Evolutionary conservation across 2,113 vertebrate species (phyloP).

Genomic region (Enhydra lutris): DNA sequence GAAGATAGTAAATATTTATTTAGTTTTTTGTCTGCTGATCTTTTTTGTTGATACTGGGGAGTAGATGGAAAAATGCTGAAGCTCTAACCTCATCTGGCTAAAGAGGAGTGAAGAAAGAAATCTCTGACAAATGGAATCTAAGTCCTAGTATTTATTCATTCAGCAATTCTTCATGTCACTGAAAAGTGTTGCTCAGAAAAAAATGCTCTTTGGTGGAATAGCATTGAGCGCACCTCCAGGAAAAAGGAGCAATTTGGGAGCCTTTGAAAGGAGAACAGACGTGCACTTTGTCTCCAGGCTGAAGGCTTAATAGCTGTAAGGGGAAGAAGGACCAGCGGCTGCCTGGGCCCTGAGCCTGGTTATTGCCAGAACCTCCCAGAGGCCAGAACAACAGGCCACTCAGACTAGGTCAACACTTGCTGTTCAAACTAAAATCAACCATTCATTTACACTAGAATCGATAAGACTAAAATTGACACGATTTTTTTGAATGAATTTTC

Average conservation of each 20-base stretch:
- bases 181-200: not conserved
- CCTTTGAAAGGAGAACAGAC: not conserved
- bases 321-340: not conserved
- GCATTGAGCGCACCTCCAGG: not conserved
- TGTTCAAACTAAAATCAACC: not conserved
- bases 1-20: not conserved
- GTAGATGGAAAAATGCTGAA: not conserved
- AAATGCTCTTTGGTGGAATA: not conserved
- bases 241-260: not conserved
- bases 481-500: not conserved
- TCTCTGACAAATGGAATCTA: not conserved
- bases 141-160: not conserved
- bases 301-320: not conserved
- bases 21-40: not conserved
- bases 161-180: not conserved
- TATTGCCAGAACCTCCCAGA: not conserved
- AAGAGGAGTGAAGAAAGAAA: not conserved
- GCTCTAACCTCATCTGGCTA: not conserved
- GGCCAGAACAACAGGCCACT: not conserved
- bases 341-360: not conserved
- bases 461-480: not conserved
- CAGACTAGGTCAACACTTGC: not conserved
- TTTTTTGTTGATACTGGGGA: not conserved
- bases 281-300: not conserved
- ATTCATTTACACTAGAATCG: not conserved